Conservation (phyloP, 2,888 invertebrate genomes). For the Ariolimax columbianus region DNA sequence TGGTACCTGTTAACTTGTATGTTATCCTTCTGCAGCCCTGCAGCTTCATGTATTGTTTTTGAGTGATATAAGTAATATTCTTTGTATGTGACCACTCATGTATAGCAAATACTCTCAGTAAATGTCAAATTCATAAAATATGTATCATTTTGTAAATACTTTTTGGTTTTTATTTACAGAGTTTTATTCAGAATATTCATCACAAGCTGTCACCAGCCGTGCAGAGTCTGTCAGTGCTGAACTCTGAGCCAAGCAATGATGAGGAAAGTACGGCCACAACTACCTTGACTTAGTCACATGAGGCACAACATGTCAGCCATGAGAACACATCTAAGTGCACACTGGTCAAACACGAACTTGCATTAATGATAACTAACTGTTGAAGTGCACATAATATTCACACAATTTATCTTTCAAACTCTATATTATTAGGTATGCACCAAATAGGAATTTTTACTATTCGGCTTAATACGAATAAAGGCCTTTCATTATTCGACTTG, state of each 20-base stretch:
- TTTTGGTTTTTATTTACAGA: constrained; percentile 61
- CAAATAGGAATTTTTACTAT: too few species aligned
- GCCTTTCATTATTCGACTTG: too few species aligned
- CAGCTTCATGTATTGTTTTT: too few species aligned
- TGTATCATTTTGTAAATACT: background rate
- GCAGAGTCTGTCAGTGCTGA: constrained; percentile 60
- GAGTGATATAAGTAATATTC: too few species aligned
- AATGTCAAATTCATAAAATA: background rate
- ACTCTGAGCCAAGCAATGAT: constrained; percentile 63
- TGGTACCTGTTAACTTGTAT: too few species aligned
- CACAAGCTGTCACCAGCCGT: constrained; percentile 71
- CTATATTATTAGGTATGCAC: too few species aligned
- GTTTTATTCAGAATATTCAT: constrained; percentile 72
- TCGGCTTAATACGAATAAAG: too few species aligned
- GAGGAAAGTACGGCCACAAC: constrained; percentile 70
- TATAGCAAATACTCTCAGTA: too few species aligned
- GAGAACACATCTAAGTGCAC: background rate
- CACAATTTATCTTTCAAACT: too few species aligned
- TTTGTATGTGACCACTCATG: too few species aligned
- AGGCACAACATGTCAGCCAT: background rate
- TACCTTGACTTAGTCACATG: constrained; percentile 65
- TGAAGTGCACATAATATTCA: background rate
- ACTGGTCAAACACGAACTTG: background rate
- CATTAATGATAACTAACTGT: background rate
- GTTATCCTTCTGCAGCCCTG: too few species aligned